These are phyloP conservation scores for Hylaeus volcanicus DNA, from an alignment of 1,140 invertebrate genomes.

Conservation along the genomic window DNA sequence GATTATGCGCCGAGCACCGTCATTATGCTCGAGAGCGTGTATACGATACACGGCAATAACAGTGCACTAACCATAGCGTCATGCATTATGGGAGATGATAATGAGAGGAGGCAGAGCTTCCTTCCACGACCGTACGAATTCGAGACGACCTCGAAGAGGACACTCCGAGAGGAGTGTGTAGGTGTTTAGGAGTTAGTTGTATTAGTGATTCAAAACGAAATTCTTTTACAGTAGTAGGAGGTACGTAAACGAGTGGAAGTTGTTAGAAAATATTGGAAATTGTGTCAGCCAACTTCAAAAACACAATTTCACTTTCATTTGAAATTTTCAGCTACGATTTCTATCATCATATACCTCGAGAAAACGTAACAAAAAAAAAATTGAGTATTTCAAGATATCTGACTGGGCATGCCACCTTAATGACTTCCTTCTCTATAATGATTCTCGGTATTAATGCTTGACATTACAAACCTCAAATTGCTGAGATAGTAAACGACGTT, in stretches of 20 bases:
- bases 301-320: too few relatives aligned
- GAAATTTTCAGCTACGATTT: too few relatives aligned
- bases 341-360: too few relatives aligned
- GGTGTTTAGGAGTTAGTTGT: too few relatives aligned
- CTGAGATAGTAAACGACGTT: not conserved
- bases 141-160: not conserved
- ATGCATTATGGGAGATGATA: conserved; percentile 58
- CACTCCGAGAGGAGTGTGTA: too few relatives aligned
- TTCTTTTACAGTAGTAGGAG: too few relatives aligned
- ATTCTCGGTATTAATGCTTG: conserved; percentile 5
- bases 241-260: too few relatives aligned
- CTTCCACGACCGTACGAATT: conserved; percentile 1
- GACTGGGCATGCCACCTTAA: not conserved
- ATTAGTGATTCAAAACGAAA: too few relatives aligned
- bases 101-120: conserved; percentile 35
- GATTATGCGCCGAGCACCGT: conserved; percentile 56
- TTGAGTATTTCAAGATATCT: too few relatives aligned
- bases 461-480: conserved; percentile 1
- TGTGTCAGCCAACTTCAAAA: too few relatives aligned
- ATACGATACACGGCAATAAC: conserved; percentile 61
- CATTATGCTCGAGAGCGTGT: conserved; percentile 51
- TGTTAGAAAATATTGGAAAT: too few relatives aligned
- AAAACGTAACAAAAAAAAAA: too few relatives aligned
- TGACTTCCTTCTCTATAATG: conserved; percentile 14
- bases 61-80: conserved; percentile 55